These are phyloP conservation scores for Polyommatus iphigenia DNA, from an alignment of 2,888 invertebrate genomes.

Conservation along the genomic window DNA sequence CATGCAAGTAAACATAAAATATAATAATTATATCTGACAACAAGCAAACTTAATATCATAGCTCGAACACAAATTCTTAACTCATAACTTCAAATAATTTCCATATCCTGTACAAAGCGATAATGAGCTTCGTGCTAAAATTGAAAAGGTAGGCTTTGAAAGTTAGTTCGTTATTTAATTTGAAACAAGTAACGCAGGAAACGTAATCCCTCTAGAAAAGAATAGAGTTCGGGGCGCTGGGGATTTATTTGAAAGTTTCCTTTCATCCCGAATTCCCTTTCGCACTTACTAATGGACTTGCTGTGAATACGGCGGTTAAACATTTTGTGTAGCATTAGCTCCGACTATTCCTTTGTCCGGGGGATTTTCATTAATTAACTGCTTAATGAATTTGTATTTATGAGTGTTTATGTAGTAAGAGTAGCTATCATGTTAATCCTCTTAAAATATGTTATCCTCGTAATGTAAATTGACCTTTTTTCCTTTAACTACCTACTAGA, in stretches of 20 bases:
- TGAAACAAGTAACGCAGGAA: conserved; percentile 26
- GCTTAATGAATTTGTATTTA: conserved; percentile 3
- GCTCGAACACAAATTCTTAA: conserved; percentile 33
- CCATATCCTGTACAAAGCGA: background rate
- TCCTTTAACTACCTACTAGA: background rate
- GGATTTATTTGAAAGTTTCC: conserved; percentile 32
- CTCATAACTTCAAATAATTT: conserved; percentile 20
- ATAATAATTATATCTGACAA: background rate
- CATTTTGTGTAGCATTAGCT: conserved; percentile 19
- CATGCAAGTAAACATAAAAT: background rate
- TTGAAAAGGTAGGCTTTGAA: conserved; percentile 13
- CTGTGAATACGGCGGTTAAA: conserved; percentile 19
- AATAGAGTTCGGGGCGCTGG: conserved; percentile 28
- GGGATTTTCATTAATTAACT: conserved; percentile 1
- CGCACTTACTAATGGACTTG: conserved; percentile 25
- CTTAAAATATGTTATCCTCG: background rate
- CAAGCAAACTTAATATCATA: background rate
- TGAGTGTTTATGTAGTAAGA: background rate
- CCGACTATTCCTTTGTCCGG: conserved; percentile 8
- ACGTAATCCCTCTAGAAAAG: conserved; percentile 27
- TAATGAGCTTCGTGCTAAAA: background rate
- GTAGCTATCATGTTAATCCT: background rate
- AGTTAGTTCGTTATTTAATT: conserved; percentile 24
- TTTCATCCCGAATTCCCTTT: conserved; percentile 29
- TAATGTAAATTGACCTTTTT: background rate